Evolutionary conservation across 2,888 invertebrate species (phyloP).

Genomic region (Acrocyrtus sp.): DNA sequence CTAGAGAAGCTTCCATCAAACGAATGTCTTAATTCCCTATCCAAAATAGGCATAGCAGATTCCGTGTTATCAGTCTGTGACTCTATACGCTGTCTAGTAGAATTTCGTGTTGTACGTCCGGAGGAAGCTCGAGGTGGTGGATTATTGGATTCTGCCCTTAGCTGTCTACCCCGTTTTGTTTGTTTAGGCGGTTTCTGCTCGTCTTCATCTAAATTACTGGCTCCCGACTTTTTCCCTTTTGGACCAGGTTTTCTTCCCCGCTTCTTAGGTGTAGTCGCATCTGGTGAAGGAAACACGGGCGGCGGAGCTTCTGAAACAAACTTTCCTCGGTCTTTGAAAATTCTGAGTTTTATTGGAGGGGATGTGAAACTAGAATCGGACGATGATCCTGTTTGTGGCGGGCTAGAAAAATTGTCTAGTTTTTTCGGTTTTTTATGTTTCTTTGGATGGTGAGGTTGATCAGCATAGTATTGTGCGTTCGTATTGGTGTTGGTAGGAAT

Average conservation of each 20-base stretch:
- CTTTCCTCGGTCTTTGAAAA: slow-evolving; percentile 75
- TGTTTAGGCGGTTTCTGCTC: slow-evolving; percentile 40
- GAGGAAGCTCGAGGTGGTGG: slow-evolving; percentile 24
- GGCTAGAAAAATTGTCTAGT: slow-evolving; percentile 46
- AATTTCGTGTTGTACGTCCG: slow-evolving; percentile 56
- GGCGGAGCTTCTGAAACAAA: slow-evolving; percentile 64
- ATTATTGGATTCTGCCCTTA: not conserved
- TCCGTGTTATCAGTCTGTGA: slow-evolving; percentile 25
- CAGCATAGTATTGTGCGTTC: slow-evolving; percentile 36
- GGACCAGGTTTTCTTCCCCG: slow-evolving; percentile 56
- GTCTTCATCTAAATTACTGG: slow-evolving; percentile 8
- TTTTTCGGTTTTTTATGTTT: slow-evolving; percentile 25
- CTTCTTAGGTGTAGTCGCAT: slow-evolving; percentile 26
- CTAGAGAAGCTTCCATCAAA: slow-evolving; percentile 11
- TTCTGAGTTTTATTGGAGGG: slow-evolving; percentile 87
- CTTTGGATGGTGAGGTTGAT: slow-evolving; percentile 22
- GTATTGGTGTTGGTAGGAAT: slow-evolving; percentile 53
- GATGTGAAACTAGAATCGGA: slow-evolving; percentile 32
- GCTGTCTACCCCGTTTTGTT: slow-evolving; percentile 24
- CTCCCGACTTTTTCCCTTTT: slow-evolving; percentile 29
- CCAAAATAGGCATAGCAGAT: slow-evolving; percentile 31
- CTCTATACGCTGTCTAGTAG: slow-evolving; percentile 32
- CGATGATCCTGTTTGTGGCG: slow-evolving; percentile 6
- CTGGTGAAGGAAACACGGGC: slow-evolving; percentile 24
- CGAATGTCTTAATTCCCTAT: slow-evolving; percentile 33